Evolutionary conservation across 92 coral and sea anemone genomes (phyloP).

Genomic region (Paramuricea clavata): DNA sequence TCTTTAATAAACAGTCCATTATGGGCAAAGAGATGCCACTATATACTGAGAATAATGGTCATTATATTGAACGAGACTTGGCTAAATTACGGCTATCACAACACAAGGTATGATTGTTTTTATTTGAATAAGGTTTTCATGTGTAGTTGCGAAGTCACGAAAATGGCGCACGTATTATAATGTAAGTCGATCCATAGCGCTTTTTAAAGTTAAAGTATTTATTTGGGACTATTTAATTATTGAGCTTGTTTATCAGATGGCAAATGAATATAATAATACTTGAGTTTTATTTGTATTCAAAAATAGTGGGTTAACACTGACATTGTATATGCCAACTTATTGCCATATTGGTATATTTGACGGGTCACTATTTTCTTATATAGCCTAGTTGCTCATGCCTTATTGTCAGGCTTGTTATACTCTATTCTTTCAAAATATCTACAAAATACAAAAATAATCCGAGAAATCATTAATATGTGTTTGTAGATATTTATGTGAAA

Average conservation of each 20-base stretch:
- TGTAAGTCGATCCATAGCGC: not conserved
- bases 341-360: not conserved
- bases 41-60: not conserved
- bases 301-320: not conserved
- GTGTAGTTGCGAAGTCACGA: conserved; percentile 1
- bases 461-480: too few relatives aligned
- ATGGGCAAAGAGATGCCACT: conserved; percentile 27
- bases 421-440: too few relatives aligned
- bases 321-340: not conserved
- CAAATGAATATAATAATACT: not conserved
- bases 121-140: not conserved
- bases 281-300: not conserved
- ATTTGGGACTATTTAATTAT: not conserved
- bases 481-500: too few relatives aligned
- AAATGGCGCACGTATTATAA: not conserved
- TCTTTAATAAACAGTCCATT: not conserved
- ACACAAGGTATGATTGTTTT: conserved; percentile 11
- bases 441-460: too few relatives aligned
- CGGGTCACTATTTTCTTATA: not conserved
- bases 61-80: conserved; percentile 2
- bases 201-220: not conserved
- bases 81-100: conserved; percentile 32
- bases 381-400: too few relatives aligned
- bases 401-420: too few relatives aligned
- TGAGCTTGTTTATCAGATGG: not conserved